Percentiles rank a stretch among this genome's conserved stretches.
Conservation (phyloP, 2,888 invertebrate genomes). For the Sussaba pulchella region DNA sequence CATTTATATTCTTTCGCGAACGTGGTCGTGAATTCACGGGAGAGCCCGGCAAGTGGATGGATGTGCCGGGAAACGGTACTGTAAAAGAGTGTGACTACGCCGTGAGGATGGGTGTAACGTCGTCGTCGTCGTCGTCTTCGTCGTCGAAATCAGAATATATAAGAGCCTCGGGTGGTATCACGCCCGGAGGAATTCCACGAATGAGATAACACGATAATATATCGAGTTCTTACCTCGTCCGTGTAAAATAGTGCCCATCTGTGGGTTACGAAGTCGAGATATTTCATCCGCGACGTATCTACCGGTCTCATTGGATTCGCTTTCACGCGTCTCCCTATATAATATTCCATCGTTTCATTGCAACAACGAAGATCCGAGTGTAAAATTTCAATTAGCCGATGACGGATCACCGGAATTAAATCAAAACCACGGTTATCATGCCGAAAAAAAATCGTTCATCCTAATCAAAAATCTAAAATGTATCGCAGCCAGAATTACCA, state of each 20-base stretch:
- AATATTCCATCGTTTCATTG: slow-evolving; percentile 64
- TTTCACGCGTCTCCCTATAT: slow-evolving; percentile 58
- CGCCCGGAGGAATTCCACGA: slow-evolving; percentile 72
- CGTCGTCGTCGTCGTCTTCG: too few species aligned
- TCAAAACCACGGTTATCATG: neutral
- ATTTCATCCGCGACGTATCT: slow-evolving; percentile 65
- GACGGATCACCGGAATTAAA: slow-evolving; percentile 21
- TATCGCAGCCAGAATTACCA: too few species aligned
- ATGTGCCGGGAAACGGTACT: neutral
- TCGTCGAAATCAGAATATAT: slow-evolving; percentile 67
- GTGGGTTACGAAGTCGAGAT: slow-evolving; percentile 69
- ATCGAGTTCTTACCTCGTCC: slow-evolving; percentile 73
- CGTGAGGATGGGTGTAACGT: slow-evolving; percentile 30
- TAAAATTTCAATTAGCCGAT: slow-evolving; percentile 68
- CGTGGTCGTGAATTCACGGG: slow-evolving; percentile 1
- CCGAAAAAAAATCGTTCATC: neutral
- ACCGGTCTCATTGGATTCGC: slow-evolving; percentile 69
- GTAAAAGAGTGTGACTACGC: neutral
- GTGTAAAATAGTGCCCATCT: slow-evolving; percentile 73
- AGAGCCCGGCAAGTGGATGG: neutral
- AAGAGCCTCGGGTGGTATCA: slow-evolving; percentile 65
- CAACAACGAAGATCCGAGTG: slow-evolving; percentile 23
- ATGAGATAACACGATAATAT: slow-evolving; percentile 75
- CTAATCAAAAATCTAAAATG: neutral
- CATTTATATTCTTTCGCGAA: slow-evolving; percentile 40